A percentile compares a stretch with the other conserved stretches of the same genome.
Conservation (phyloP, 1,140 invertebrate genomes). For the Neodiprion lecontei region DNA sequence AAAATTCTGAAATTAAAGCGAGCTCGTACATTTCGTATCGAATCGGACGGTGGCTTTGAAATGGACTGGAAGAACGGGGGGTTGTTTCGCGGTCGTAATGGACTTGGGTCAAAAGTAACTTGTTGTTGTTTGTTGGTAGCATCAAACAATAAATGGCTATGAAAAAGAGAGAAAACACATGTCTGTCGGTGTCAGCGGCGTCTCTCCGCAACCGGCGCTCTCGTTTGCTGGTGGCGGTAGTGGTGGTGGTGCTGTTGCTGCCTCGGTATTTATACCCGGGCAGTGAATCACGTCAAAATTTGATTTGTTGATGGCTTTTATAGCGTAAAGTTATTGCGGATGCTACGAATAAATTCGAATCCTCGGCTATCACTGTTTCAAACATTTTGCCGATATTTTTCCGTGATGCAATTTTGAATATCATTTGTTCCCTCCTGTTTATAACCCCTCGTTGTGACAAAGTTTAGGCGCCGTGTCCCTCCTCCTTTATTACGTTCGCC, state of each 20-base stretch:
- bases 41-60: background rate
- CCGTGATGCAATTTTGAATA: too few species aligned
- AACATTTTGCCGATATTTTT: conserved; percentile 12
- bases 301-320: conserved; percentile 65
- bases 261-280: conserved; percentile 57
- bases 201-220: conserved; percentile 39
- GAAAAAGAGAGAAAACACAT: conserved; percentile 53
- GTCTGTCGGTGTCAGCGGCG: conserved; percentile 60
- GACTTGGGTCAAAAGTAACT: background rate
- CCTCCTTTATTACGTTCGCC: too few species aligned
- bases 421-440: too few species aligned
- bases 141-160: conserved; percentile 52
- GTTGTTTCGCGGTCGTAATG: background rate
- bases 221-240: background rate
- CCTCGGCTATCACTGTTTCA: conserved; percentile 9
- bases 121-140: conserved; percentile 39
- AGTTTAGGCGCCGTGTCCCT: too few species aligned
- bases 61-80: background rate
- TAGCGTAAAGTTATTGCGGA: conserved; percentile 62
- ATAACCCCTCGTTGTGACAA: too few species aligned
- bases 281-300: conserved; percentile 64
- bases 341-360: conserved; percentile 57
- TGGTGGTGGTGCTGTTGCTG: conserved; percentile 30
- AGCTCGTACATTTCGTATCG: too few species aligned
- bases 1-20: too few species aligned